Base-by-base conservation (phyloP, 2,113 vertebrate genomes). In the Psilopsiagon aymara region DNA sequence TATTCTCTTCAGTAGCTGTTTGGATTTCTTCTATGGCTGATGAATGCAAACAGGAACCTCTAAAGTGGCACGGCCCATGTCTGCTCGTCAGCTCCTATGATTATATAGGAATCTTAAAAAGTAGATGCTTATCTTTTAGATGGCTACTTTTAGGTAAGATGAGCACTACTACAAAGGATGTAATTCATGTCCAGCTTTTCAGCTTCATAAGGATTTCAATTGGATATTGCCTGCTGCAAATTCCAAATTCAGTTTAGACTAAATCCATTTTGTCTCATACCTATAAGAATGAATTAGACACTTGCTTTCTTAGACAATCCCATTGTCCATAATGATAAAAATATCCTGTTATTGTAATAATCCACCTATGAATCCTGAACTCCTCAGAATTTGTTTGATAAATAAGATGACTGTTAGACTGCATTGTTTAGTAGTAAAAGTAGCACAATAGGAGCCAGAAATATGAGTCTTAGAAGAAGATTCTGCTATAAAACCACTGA, bases 51-150 rank as follows among this genome's bases (percentile, higher is more conserved):
- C 16, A 31, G 55, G 31, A n/a, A 19, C 16, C 47, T 86, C 4
- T 0, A 0, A 59, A 77, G 27, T 21, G 29, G 4, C 10, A 2
- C 21, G 21, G 37, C 41, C 37, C 19, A 5, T 41, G 15, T 18
- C 46, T 64, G 46, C 21, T n/a, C n/a, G 6, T 53, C 79, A 59
- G n/a, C 18, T 15, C 10, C 25, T 47, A 14, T 70, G 37, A 17
- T 68, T 31, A 14, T 47, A 55, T 3, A 14, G 44, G 35, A 62
- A 37, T 11, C 47, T 60, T 46, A 13, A 27, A 15, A 24, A 35
- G 60, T 19, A 51, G 21, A 3, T 55, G 25, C 43, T 62, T 23
- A 1, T 17, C 31, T 53, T 79, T 63, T 9, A 46, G 6, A 3
- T 3, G 46, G 24, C 46, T 63, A 9, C 21, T 10, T 63, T 67